Evolutionary conservation across 2,113 vertebrate species (phyloP), one percentile per base, ranked within the genome.

Genomic region (Protobothrops mucrosquamatus): DNA sequence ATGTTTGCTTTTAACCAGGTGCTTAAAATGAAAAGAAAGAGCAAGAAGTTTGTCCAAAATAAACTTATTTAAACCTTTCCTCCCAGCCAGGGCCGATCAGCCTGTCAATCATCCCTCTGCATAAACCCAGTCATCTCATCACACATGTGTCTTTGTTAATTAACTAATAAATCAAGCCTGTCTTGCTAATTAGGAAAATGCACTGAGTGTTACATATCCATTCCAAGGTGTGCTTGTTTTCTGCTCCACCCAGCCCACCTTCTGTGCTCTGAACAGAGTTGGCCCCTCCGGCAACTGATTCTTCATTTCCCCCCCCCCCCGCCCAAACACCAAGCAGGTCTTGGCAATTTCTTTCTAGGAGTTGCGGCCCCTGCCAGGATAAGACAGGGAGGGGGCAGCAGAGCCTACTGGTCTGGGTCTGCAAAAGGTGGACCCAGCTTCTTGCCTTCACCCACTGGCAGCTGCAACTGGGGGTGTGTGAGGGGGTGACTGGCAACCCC

Each of bases 121-220:
- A 95, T 92, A 92, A 61, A 95, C 15, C 89, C 91, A 92, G 85
- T 48, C 20, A 0, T 11, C 1, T 88, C 54, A 95, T 15, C 94
- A 22, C 64, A 43, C 26, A 9, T 0, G 0, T 3, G 81, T 88
- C 54, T 92, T 51, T 90, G 94, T 69, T 97, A 96, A 97, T 97
- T 95, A 95, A 94, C 94, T 95, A 96, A 96, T 91, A 96, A 95
- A 95, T 96, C 95, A 95, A 94, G 89, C 90, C 93, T 14, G 2
- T 95, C 94, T 93, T 81, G 89, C 92, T 95, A 96, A 96, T 96
- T 95, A 94, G 85, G 93, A 64, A 64, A 89, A 94, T 23, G 86
- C 20, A 94, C 59, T 51, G n/a, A 93, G 93, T 1, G 59, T 24
- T 23, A 23, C 23, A 54, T 51, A 51, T 89, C 69, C 51, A 24